Base-by-base conservation (phyloP, 1,140 invertebrate species). In the Riptortus pedestris region DNA sequence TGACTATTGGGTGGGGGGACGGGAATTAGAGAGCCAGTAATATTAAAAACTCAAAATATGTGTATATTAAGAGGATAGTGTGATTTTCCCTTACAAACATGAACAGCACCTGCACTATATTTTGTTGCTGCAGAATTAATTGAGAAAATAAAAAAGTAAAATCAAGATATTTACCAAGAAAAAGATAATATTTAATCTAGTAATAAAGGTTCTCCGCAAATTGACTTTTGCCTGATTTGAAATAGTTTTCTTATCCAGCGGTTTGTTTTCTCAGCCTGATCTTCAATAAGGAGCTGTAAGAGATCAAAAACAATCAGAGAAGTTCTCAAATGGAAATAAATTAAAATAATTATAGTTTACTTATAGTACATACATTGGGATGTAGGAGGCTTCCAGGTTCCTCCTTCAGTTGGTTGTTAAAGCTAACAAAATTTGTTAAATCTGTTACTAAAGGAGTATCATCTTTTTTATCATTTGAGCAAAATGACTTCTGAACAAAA, bases 181-280 rank as follows among this genome's bases (percentile, higher is more conserved):
- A n/a, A n/a, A n/a, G n/a, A n/a, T n/a, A n/a, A n/a, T n/a, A n/a
- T 29, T 57, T 26, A 64, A 24, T 33, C 31, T 68, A 73, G 26
- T 9, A 47, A 43, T 52, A 67, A 60, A 14, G 61, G 60, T 47
- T 65, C 65, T 24, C 67, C 67, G 26, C 26, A 62, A 12, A 68
- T 24, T 22, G 63, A 45, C 38, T 66, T 55, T 55, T 68, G 67
- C 26, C 67, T 31, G 1, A 68, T 67, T 24, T 62, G 61, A 57
- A 51, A 65, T 9, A 68, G 45, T 67, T 68, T 68, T 63, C 60
- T 66, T 38, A 67, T 51, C 67, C 67, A 68, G 2, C 63, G 62
- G 38, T 68, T 67, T 27, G 67, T 38, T 43, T 67, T 68, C 20
- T 67, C 67, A 55, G 67, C 61, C 38, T 58, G 38, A 52, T 66